phyloP scores from a whole-genome alignment of 2,797 vertebrate species.

The Rallus crepitans region DNA sequence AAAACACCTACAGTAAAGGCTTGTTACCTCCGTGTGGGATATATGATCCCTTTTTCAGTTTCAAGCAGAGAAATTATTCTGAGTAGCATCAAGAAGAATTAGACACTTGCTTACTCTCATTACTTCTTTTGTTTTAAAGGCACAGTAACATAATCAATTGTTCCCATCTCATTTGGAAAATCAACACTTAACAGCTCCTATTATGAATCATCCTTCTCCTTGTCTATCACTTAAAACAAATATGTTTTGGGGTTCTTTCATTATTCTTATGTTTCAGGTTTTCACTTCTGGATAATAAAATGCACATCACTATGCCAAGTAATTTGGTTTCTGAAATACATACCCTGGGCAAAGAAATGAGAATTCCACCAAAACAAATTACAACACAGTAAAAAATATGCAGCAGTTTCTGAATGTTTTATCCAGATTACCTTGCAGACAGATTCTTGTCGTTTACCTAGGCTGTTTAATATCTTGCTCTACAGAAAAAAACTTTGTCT shows the following conservation, averaged over 20 bases:
- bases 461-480: neutral
- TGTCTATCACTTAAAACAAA: conserved; percentile 45
- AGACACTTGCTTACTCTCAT: neutral
- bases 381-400: neutral
- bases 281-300: conserved; percentile 56
- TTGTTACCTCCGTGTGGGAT: conserved; percentile 30
- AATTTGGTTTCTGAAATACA: conserved; percentile 55
- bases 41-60: conserved; percentile 6
- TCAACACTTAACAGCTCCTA: conserved; percentile 29
- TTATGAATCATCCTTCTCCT: conserved; percentile 59
- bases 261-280: conserved; percentile 57
- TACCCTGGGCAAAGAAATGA: conserved; percentile 25
- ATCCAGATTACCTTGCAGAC: neutral
- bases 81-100: neutral
- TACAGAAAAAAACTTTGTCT: neutral
- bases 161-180: conserved; percentile 33
- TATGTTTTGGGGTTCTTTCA: conserved; percentile 20
- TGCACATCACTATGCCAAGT: conserved; percentile 30
- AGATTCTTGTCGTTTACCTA: neutral
- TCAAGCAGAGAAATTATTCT: neutral
- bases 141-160: neutral
- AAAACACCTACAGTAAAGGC: conserved; percentile 52
- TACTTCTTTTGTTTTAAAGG: conserved; percentile 12
- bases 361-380: neutral
- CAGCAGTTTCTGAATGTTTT: neutral